phyloP scores from a whole-genome alignment of 2,113 vertebrate species.

The Rhynchomys soricoides region DNA sequence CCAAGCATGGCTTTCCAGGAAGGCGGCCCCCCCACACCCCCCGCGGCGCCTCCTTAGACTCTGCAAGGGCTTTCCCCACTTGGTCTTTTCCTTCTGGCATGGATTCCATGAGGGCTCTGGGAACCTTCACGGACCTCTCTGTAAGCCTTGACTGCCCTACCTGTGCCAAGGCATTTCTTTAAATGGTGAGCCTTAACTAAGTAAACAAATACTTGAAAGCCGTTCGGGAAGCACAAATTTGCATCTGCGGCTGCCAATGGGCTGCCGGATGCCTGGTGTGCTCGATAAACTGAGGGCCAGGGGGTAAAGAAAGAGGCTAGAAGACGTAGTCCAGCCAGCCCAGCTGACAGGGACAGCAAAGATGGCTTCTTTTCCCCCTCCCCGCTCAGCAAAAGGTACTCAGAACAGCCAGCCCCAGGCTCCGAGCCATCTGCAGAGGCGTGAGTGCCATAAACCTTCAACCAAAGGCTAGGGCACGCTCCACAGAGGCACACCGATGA shows the following conservation, averaged over 20 bases:
- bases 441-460: not conserved
- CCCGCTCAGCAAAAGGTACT: not conserved
- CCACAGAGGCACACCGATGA: not conserved
- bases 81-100: constrained; percentile 12
- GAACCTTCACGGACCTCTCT: not conserved
- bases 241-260: not conserved
- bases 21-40: constrained; percentile 73
- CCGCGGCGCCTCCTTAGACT: constrained; percentile 23
- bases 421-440: not conserved
- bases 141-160: constrained; percentile 8
- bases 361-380: not conserved
- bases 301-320: not conserved
- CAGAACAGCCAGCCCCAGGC: not conserved
- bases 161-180: constrained; percentile 24
- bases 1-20: constrained; percentile 75
- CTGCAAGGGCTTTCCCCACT: not conserved
- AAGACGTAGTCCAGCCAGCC: not conserved
- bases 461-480: not conserved
- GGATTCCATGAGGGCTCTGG: not conserved
- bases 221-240: not conserved
- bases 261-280: not conserved
- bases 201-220: not conserved
- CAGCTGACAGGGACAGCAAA: not conserved
- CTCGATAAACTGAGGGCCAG: not conserved
- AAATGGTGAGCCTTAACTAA: not conserved